Percentiles rank a stretch among this genome's conserved stretches.
Evolutionary conservation across 2,113 vertebrate genomes (phyloP).

Genomic region (human (Homo sapiens)): GRCh38 chr15:67576001-67576500

Average conservation of each 20-base stretch:
- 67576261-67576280: slow-evolving; percentile 32
- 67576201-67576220: not conserved
- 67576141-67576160: too few species aligned
- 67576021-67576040: too few species aligned
- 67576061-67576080: too few species aligned
- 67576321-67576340: slow-evolving; percentile 66
- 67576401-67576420: slow-evolving; percentile 69
- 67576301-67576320: slow-evolving; percentile 66
- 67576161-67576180: too few species aligned
- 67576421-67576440: slow-evolving; percentile 65
- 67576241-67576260: slow-evolving; percentile 41
- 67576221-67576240: not conserved
- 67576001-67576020: too few species aligned
- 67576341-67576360: slow-evolving; percentile 68
- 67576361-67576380: slow-evolving; percentile 51
- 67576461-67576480: slow-evolving; percentile 79
- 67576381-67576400: slow-evolving; percentile 62
- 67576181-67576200: too few species aligned
- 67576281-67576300: slow-evolving; percentile 39
- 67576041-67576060: too few species aligned
- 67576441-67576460: slow-evolving; percentile 67
- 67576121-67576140: too few species aligned
- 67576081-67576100: too few species aligned
- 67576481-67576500: slow-evolving; percentile 73
- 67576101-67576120: too few species aligned